phyloP scores from a whole-genome alignment of 2,888 invertebrate species.

The Slavum lentiscoides region DNA sequence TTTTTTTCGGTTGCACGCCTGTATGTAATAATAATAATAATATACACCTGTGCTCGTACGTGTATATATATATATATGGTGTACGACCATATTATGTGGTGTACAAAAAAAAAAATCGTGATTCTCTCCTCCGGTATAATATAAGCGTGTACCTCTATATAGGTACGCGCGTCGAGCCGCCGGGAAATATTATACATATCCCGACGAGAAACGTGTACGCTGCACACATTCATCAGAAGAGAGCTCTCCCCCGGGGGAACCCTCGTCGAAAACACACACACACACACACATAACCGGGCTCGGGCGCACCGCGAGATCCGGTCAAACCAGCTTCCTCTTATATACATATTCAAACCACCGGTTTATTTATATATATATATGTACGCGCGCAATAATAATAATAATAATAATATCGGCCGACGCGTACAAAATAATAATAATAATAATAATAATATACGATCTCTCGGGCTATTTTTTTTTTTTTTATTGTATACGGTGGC shows the following conservation, averaged over 20 bases:
- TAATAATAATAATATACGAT: conserved; percentile 25
- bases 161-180: background rate
- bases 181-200: conserved; percentile 6
- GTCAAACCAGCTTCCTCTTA: conserved; percentile 48
- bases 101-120: too few relatives aligned
- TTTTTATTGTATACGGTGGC: conserved; percentile 4
- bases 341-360: conserved; percentile 18
- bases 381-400: conserved; percentile 12
- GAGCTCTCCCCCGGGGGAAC: conserved; percentile 29
- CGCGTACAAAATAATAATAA: conserved; percentile 31
- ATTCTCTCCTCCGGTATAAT: too few relatives aligned
- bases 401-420: background rate
- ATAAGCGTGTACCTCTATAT: too few relatives aligned
- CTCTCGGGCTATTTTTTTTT: conserved; percentile 10
- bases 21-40: too few relatives aligned
- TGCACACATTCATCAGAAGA: background rate
- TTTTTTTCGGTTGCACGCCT: too few relatives aligned
- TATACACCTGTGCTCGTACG: too few relatives aligned
- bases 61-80: too few relatives aligned
- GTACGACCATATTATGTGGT: too few relatives aligned
- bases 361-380: conserved; percentile 21
- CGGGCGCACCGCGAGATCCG: conserved; percentile 2
- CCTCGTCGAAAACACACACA: conserved; percentile 4
- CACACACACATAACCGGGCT: too few relatives aligned
- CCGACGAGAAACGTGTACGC: background rate